Evolutionary conservation across 2,113 vertebrate genomes (phyloP), one percentile per base, ranked within the genome.

Genomic region (Guaruba guarouba): DNA sequence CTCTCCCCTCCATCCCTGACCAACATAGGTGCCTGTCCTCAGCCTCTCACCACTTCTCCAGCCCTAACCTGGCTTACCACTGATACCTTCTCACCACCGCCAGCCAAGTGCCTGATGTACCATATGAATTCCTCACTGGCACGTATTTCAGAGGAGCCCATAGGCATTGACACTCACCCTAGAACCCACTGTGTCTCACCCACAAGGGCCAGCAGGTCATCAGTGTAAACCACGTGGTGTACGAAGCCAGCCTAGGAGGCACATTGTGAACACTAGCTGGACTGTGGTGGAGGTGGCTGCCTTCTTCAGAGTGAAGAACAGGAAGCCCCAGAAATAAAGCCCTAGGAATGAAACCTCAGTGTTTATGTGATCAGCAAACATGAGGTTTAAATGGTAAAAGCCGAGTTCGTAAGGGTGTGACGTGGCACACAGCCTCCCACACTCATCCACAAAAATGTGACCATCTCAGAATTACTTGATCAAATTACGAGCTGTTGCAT

Each of bases 361-460:
- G 0, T 73, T 43, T 44, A 62, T 0, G 0, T 29, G 59, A 88
- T 39, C 49, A 74, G 75, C 25, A 49, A 90, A 70, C n/a, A 62
- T 69, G 19, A 93, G 49, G 37, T 29, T 90, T 39, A 84, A 82
- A 76, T 35, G 17, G 84, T 59, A 87, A 92, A 92, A 79, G 13
- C 51, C 3, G 1, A 82, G 92, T 55, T 51, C 67, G 35, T 28
- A 43, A 67, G 78, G 24, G 61, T 77, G n/a, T 1, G 0, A 88
- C 29, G 5, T 76, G 76, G 73, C 43, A 1, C 33, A 22, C 29
- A 83, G 75, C 79, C 48, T 86, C 82, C 82, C 66, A 96, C 76
- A 7, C 51, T 73, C 13, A 1, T 67, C 94, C 80, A 89, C 93
- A 96, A 95, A 91, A 94, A 95, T 95, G 90, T 9, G 11, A 49